Evolutionary conservation across 1,140 invertebrate species (phyloP).

Genomic region (Drosophila pachea): DNA sequence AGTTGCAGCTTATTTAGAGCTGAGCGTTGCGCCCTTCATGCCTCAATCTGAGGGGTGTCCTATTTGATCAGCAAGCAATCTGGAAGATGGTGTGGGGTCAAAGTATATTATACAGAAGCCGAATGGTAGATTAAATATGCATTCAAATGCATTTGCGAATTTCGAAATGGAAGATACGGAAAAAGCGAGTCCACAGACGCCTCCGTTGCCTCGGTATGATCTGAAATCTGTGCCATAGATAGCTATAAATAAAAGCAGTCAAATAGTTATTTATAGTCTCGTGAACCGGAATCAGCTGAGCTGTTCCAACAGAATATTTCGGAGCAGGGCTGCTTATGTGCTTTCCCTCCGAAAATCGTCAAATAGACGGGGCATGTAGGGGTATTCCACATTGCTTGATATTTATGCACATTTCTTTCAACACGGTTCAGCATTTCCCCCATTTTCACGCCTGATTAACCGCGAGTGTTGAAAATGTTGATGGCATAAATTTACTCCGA

Average conservation of each 20-base stretch:
- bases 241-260: constrained; percentile 44
- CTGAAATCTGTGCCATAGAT: constrained; percentile 26
- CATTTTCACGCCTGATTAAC: constrained; percentile 69
- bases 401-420: constrained; percentile 50
- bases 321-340: too few species aligned
- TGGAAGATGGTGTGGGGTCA: constrained; percentile 34
- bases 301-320: background rate
- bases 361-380: too few species aligned
- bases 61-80: background rate
- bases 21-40: background rate
- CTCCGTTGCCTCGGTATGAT: background rate
- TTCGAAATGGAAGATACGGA: constrained; percentile 14
- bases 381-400: constrained; percentile 6
- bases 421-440: constrained; percentile 41
- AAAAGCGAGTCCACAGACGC: background rate
- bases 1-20: constrained; percentile 13
- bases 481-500: constrained; percentile 34
- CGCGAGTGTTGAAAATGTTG: constrained; percentile 61
- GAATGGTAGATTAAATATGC: constrained; percentile 32
- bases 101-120: constrained; percentile 2
- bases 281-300: background rate
- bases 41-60: background rate
- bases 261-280: constrained; percentile 29
- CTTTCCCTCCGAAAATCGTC: too few species aligned
- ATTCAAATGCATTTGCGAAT: constrained; percentile 40